A percentile compares a stretch with the other conserved stretches of the same genome.
These are phyloP conservation scores for Lasioglossum marginatum DNA, from an alignment of 2,888 invertebrate species.

Conservation along the genomic window DNA sequence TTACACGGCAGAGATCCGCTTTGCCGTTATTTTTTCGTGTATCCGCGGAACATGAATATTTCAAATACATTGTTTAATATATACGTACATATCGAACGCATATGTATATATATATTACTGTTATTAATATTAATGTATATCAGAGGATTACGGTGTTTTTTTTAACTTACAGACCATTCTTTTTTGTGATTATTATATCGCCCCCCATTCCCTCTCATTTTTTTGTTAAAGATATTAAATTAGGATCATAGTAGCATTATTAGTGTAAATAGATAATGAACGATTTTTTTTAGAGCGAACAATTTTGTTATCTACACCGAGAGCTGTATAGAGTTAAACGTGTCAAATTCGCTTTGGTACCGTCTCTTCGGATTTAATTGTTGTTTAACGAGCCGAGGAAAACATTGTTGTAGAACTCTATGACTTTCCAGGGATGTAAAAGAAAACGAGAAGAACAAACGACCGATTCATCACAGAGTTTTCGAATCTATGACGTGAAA, in stretches of 20 bases:
- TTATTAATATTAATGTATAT: slow-evolving; percentile 55
- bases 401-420: slow-evolving; percentile 22
- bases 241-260: slow-evolving; percentile 73
- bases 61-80: slow-evolving; percentile 61
- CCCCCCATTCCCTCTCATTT: slow-evolving; percentile 52
- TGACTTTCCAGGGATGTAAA: slow-evolving; percentile 53
- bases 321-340: slow-evolving; percentile 16
- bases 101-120: slow-evolving; percentile 57
- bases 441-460: neutral
- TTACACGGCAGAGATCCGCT: slow-evolving; percentile 73
- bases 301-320: slow-evolving; percentile 69
- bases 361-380: slow-evolving; percentile 53
- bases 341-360: slow-evolving; percentile 63
- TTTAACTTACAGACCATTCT: slow-evolving; percentile 70
- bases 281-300: slow-evolving; percentile 69
- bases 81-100: slow-evolving; percentile 53
- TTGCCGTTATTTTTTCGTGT: slow-evolving; percentile 65
- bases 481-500: slow-evolving; percentile 82
- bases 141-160: slow-evolving; percentile 62
- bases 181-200: slow-evolving; percentile 68
- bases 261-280: slow-evolving; percentile 76
- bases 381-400: slow-evolving; percentile 51
- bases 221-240: slow-evolving; percentile 74
- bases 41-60: slow-evolving; percentile 68
- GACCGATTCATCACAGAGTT: slow-evolving; percentile 71